These are phyloP conservation scores for Oppia nitens DNA, from an alignment of 1,140 invertebrate species.

Conservation along the genomic window DNA sequence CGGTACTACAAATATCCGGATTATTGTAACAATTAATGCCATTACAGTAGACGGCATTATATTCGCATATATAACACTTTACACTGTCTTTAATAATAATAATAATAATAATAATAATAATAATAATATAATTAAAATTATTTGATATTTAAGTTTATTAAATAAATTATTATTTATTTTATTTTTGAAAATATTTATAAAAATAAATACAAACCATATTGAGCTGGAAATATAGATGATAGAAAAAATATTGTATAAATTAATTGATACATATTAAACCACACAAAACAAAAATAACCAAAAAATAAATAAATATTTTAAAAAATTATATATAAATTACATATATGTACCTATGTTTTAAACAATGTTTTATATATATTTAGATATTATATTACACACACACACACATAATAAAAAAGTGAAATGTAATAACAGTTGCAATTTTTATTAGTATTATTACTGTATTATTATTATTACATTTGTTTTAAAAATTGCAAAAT, in stretches of 20 bases:
- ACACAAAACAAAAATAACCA: no score
- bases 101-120: neutral
- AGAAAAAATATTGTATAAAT: neutral
- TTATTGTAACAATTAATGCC: constrained; percentile 15
- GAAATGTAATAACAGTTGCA: no score
- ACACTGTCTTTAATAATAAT: neutral
- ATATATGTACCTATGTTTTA: no score
- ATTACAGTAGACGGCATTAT: constrained; percentile 4
- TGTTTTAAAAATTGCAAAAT: no score
- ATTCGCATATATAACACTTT: constrained; percentile 13
- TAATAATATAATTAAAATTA: neutral
- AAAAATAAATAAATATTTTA: no score
- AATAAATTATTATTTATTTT: neutral
- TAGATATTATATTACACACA: no score
- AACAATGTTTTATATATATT: no score
- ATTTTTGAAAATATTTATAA: neutral
- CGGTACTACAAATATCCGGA: constrained; percentile 14
- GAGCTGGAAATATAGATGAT: neutral
- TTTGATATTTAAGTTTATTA: neutral
- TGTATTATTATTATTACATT: no score
- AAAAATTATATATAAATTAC: no score
- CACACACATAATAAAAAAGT: no score
- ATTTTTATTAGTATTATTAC: no score
- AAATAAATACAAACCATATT: neutral
- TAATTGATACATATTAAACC: constrained; percentile 49